phyloP scores from a whole-genome alignment of 2,888 invertebrate species.

The Mimumesa dahlbomi region DNA sequence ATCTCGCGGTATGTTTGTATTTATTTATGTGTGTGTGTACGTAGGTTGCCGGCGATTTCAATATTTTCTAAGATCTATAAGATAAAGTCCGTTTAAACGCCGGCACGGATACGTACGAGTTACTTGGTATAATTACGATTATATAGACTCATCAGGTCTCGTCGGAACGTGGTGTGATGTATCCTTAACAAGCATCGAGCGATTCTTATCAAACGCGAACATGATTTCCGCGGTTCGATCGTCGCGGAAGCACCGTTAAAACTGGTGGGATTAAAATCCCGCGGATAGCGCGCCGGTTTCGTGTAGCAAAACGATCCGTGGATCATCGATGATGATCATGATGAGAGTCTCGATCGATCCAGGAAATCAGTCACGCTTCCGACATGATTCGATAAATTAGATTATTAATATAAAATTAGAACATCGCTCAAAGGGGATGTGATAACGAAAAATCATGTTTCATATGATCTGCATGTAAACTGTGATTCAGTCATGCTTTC shows the following conservation, averaged over 20 bases:
- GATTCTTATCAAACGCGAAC: background rate
- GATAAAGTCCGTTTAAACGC: no score
- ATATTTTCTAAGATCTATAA: no score
- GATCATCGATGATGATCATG: background rate
- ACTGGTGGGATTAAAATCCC: background rate
- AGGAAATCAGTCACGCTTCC: no score
- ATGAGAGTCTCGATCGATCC: background rate
- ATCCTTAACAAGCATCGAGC: background rate
- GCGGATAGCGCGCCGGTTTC: background rate
- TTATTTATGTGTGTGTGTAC: no score
- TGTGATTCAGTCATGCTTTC: background rate
- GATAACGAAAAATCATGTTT: no score
- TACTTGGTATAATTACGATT: background rate
- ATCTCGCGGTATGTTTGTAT: no score
- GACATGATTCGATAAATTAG: no score
- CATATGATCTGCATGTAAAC: no score
- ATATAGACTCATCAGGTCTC: background rate
- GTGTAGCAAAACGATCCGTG: background rate
- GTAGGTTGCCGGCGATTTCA: no score
- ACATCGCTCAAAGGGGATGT: no score
- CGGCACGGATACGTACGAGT: no score
- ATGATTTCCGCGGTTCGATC: conserved; percentile 6
- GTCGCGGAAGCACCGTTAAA: conserved; percentile 4
- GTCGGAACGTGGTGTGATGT: background rate
- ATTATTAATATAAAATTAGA: no score